Evolutionary conservation across 2,113 vertebrate genomes (phyloP), one percentile per base, ranked within the genome.

Genomic region (Oxyura jamaicensis): DNA sequence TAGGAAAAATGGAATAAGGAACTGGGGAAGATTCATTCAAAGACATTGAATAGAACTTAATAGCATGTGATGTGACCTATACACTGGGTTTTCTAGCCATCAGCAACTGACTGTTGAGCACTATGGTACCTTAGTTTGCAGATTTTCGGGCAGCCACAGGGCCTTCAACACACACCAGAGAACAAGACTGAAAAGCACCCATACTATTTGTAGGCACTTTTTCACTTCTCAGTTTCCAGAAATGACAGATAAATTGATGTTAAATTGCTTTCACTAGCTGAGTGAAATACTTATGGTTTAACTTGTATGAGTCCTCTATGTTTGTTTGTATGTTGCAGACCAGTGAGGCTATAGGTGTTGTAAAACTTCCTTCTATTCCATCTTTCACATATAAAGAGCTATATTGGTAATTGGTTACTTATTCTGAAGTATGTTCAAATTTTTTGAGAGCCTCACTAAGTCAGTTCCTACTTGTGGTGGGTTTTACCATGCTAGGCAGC

Each of bases 111-210:
- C 33, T 52, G 2, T 0, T 66, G 35, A 66, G 25, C 9, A 55
- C 23, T 46, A 16, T 19, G 16, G 33, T 19, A 50, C 25, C 25
- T 19, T 7, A 74, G 6, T 55, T 41, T 71, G 42, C 53, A 86
- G 31, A 60, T 31, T 86, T 89, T 22, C 59, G 81, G 60, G 13
- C 31, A 48, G 25, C 25, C 21, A 31, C 3, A 56, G 35, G 1
- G 39, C 25, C 29, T 53, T 63, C 29, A 69, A 73, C 18, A 33
- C 25, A 69, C 8, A 19, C 3, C 19, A 63, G 15, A 83, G 10
- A 0, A 1, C 4, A 19, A 23, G 46, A 58, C 3, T 7, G 10
- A 77, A 55, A 55, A 59, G 10, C 3, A 26, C 11, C 15, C 35
- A 9, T 4, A 44, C 12, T 23, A 31, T 78, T 86, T 63, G 29